Base-by-base conservation (phyloP, 1,140 invertebrate genomes). In the Sycobia sp. region DNA sequence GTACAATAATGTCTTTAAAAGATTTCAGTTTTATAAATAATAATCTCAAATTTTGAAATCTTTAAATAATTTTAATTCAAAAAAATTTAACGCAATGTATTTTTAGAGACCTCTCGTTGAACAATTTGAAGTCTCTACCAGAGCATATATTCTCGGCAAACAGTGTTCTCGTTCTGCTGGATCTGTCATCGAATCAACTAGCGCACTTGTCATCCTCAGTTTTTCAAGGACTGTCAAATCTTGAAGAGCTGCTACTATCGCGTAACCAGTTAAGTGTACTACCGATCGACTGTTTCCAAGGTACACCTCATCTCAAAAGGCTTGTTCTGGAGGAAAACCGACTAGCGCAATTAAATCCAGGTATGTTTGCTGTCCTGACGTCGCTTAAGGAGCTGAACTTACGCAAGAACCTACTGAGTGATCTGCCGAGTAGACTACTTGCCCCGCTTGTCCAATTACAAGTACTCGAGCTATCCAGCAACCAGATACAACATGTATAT, bases 321-420 rank as follows among this genome's bases (percentile, higher is more conserved):
- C 81, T 94, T 1, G 87, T 89, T 65, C 78, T 95, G 44, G 89
- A 90, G 16, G 87, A 89, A 61, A 92, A 92, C 74, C 81, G 83
- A 68, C 76, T 92, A 11, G 77, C 79, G 11, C 82, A 85, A 29
- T 78, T 92, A 18, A 85, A 85, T 0, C 72, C 75, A 3, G 80
- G 80, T 55, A 65, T 85, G 27, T 85, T 88, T 68, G 47, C 79
- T 23, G 74, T 84, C 55, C 74, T 87, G 43, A 69, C 70, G 43
- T 75, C 81, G 27, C 69, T 90, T 1, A 78, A 83, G 55, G 85
- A 86, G 67, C 74, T 90, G 43, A 87, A 89, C 71, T 71, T 88
- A n/a, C 85, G 86, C 0, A 78, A 83, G 4, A 90, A 89, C 75
- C 82, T 82, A 65, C 78, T 89, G 27, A 79, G 78, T 23, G 71